phyloP scores from a whole-genome alignment of 2,888 invertebrate genomes.

The Micoletzkya japonica region DNA sequence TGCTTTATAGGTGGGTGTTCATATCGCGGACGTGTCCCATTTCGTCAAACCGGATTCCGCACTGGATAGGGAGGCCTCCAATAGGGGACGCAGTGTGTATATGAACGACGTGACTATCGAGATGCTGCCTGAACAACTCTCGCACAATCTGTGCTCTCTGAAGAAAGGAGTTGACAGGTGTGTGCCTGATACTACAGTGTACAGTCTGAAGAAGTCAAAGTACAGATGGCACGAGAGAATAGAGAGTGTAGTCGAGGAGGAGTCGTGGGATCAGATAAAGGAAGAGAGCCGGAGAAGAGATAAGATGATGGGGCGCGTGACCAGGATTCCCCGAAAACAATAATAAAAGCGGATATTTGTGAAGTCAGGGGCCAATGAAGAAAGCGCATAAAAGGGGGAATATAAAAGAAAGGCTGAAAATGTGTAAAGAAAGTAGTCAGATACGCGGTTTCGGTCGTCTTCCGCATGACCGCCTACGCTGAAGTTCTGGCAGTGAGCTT shows the following conservation, averaged over 20 bases:
- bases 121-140: slow-evolving; percentile 78
- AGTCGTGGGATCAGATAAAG: no score
- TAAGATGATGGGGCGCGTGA: no score
- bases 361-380: no score
- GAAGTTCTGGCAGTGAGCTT: slow-evolving; percentile 68
- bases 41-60: slow-evolving; percentile 85
- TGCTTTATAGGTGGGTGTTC: slow-evolving; percentile 70
- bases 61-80: slow-evolving; percentile 85
- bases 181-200: not conserved
- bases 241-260: no score
- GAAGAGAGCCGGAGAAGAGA: no score
- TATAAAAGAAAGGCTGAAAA: no score
- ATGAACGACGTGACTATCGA: slow-evolving; percentile 64
- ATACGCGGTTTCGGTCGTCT: slow-evolving; percentile 92
- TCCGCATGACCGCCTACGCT: slow-evolving; percentile 83
- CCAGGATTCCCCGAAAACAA: no score
- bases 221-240: no score
- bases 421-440: no score
- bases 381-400: no score
- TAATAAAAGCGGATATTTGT: no score
- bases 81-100: slow-evolving; percentile 81
- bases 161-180: slow-evolving; percentile 79
- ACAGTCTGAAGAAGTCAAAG: not conserved
- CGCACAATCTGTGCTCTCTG: slow-evolving; percentile 92
- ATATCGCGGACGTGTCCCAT: slow-evolving; percentile 97